Base-by-base conservation (phyloP, 2,888 invertebrate genomes). In the Nomada ferruginata region DNA sequence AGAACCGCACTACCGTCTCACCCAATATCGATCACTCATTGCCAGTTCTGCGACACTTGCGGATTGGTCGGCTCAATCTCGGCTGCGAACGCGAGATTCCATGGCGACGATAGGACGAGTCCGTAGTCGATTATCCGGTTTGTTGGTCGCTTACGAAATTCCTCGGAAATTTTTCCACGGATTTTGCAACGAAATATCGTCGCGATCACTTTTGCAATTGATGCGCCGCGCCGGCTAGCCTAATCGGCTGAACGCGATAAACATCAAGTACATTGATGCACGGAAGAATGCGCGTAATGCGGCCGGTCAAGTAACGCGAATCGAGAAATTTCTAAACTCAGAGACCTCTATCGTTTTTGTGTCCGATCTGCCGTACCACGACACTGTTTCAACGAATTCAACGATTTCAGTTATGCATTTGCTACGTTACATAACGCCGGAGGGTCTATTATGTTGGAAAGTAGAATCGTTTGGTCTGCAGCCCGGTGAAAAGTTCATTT, bases 221-320 rank as follows among this genome's bases (percentile, higher is more conserved):
- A 47, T 10, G 20, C 44, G 7, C n/a, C 7, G 13, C 11, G 10
- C 10, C 29, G 42, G 23, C 20, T 15, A 29, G 2, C 2, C n/a
- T 2, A 2, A 23, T 47, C 36, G 59, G 11, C 23, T 29, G 52
- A 7, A 5, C 10, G 13, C 15, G 42, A 13, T 10, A 15, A 23
- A 11, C 20, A 47, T 23, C 11, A 11, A 11, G 18, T 11, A 65
- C 60, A 61, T 26, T 11, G 47, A 29, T 47, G 64, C 42, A 44
- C 53, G 47, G 29, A 82, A 74, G 77, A 80, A 82, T 79, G 88
- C 84, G 59, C 10, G 66, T 69, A 82, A 77, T 47, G 75, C 79
- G 78, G 65, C 55, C 44, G 47, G 20, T 20, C n/a, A 20, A 53
- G n/a, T 13, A 61, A 69, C 44, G 69, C 75, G 74, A 69, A 64